Percentiles rank a stretch among this genome's conserved stretches.
These are phyloP conservation scores for Cheirogaleus major DNA, from an alignment of 2,797 vertebrate species.

Conservation along the genomic window DNA sequence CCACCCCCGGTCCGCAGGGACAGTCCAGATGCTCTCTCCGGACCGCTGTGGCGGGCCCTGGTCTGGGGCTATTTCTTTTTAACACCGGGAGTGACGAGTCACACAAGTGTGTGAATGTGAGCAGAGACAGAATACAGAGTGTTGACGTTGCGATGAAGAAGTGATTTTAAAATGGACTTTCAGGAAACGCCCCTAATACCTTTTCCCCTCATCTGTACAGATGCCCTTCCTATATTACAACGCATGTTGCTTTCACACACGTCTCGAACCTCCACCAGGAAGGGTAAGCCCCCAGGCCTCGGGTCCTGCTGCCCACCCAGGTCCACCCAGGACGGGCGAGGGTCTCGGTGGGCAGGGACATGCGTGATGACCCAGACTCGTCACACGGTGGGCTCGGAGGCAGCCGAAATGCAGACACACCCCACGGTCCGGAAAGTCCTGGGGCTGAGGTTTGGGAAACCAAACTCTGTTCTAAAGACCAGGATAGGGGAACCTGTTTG, in stretches of 20 bases:
- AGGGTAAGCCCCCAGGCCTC: background rate
- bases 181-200: accelerated
- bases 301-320: no score
- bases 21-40: accelerated
- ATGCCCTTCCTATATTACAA: background rate
- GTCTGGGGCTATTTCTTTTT: accelerated
- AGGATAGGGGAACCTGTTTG: background rate
- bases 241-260: accelerated
- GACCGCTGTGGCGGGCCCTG: accelerated
- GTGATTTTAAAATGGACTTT: accelerated
- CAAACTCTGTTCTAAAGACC: background rate
- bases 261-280: background rate
- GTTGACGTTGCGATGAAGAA: accelerated
- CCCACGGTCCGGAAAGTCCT: background rate
- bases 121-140: no score
- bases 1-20: background rate
- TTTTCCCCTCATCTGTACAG: accelerated
- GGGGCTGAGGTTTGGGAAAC: background rate
- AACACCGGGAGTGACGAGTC: background rate
- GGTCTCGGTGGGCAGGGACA: background rate
- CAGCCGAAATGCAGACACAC: background rate
- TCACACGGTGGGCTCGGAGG: accelerated
- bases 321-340: background rate
- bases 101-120: accelerated
- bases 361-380: background rate